Evolutionary conservation across 2,113 vertebrate genomes (phyloP).

Genomic region (Nerophis lumbriciformis): DNA sequence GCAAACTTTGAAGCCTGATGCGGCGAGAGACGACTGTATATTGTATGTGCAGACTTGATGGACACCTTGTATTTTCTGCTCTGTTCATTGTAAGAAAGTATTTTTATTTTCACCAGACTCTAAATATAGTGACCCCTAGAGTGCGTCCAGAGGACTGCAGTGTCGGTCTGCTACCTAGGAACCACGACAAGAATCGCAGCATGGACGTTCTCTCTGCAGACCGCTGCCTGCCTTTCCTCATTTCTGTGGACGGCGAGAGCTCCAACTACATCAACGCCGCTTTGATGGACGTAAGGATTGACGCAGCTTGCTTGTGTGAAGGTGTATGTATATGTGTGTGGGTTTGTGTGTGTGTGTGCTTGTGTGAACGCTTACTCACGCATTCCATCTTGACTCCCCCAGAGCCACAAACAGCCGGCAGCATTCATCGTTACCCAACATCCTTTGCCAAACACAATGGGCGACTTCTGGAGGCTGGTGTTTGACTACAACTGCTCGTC

Average conservation of each 20-base stretch:
- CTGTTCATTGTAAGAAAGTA: too few relatives aligned
- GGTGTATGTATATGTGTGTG: background rate
- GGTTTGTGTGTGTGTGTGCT: background rate
- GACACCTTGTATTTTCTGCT: too few relatives aligned
- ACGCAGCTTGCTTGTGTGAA: background rate
- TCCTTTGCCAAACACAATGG: slow-evolving; percentile 91
- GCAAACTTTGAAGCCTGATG: too few relatives aligned
- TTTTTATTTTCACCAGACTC: slow-evolving; percentile 71
- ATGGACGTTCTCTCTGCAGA: slow-evolving; percentile 92
- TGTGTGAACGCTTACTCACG: background rate
- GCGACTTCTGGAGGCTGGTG: slow-evolving; percentile 97
- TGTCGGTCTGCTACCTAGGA: slow-evolving; percentile 88
- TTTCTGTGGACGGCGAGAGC: slow-evolving; percentile 93
- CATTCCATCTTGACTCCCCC: slow-evolving; percentile 16
- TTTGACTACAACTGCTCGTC: slow-evolving; percentile 98
- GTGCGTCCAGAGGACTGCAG: slow-evolving; percentile 95
- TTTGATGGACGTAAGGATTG: slow-evolving; percentile 87
- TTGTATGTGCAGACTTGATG: too few relatives aligned
- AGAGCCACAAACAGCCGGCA: slow-evolving; percentile 98
- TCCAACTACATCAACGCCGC: slow-evolving; percentile 98
- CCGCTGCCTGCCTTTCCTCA: slow-evolving; percentile 94
- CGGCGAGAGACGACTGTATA: too few relatives aligned
- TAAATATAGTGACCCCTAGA: slow-evolving; percentile 95
- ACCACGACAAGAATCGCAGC: slow-evolving; percentile 95
- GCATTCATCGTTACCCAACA: slow-evolving; percentile 98